phyloP scores from a whole-genome alignment of 1,140 invertebrate genomes.

The Platyscapa corneri region DNA sequence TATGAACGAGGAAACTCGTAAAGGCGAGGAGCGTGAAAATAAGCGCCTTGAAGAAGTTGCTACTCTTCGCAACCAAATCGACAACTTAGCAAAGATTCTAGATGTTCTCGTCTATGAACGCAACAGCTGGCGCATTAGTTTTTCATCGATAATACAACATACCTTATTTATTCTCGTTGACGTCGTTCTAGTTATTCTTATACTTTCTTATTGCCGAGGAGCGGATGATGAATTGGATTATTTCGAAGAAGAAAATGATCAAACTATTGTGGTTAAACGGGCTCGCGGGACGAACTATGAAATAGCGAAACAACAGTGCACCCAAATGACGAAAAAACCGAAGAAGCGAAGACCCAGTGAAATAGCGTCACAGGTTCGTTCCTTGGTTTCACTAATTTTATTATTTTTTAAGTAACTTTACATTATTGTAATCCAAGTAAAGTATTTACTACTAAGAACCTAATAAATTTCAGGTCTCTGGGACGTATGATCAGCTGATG shows the following conservation, averaged over 20 bases:
- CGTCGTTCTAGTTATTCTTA: slow-evolving; percentile 72
- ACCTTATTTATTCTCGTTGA: slow-evolving; percentile 74
- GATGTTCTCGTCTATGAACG: slow-evolving; percentile 78
- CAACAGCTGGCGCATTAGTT: slow-evolving; percentile 78
- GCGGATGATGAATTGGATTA: slow-evolving; percentile 56
- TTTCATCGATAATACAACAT: slow-evolving; percentile 77
- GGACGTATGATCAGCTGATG: slow-evolving; percentile 75
- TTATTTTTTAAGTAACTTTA: too few relatives aligned
- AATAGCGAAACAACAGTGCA: slow-evolving; percentile 39
- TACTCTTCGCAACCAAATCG: slow-evolving; percentile 77
- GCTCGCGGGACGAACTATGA: slow-evolving; percentile 34
- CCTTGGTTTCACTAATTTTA: background rate
- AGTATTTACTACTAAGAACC: background rate
- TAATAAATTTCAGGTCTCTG: slow-evolving; percentile 74
- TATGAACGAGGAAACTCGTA: slow-evolving; percentile 83
- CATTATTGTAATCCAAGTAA: too few relatives aligned
- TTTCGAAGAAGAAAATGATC: slow-evolving; percentile 42
- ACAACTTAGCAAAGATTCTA: slow-evolving; percentile 75
- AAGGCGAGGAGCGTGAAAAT: slow-evolving; percentile 81
- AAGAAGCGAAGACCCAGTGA: slow-evolving; percentile 83
- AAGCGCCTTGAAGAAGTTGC: slow-evolving; percentile 79
- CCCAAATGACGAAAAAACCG: slow-evolving; percentile 63
- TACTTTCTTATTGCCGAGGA: slow-evolving; percentile 73
- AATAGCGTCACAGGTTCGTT: slow-evolving; percentile 81
- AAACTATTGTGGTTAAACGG: background rate